These are phyloP conservation scores for Actias luna DNA, from an alignment of 2,888 invertebrate species.

Conservation along the genomic window DNA sequence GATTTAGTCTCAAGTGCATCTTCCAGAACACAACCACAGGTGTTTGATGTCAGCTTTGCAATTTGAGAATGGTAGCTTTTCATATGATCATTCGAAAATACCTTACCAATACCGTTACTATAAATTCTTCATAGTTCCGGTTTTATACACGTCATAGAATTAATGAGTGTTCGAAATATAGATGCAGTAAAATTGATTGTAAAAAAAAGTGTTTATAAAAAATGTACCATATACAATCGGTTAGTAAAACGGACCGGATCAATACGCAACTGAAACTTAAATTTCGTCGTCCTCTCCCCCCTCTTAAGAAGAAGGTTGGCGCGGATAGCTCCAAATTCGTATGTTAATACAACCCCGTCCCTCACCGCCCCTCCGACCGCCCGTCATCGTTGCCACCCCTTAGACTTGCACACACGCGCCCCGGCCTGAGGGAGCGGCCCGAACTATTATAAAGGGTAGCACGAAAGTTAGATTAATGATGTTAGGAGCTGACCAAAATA, in stretches of 20 bases:
- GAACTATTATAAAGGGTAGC: constrained; percentile 83
- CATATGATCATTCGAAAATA: too few relatives aligned
- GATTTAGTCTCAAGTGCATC: too few relatives aligned
- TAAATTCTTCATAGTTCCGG: too few relatives aligned
- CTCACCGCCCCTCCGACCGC: constrained; percentile 34
- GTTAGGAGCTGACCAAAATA: constrained; percentile 79
- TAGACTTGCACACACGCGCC: constrained; percentile 46
- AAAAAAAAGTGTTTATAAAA: constrained; percentile 14
- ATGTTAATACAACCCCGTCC: constrained; percentile 70
- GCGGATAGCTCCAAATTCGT: constrained; percentile 74
- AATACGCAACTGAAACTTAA: constrained; percentile 79
- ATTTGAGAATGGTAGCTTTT: too few relatives aligned
- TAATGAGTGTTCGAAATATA: too few relatives aligned
- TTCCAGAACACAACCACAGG: too few relatives aligned
- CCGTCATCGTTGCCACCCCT: constrained; percentile 36
- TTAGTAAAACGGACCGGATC: constrained; percentile 66
- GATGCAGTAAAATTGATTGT: too few relatives aligned
- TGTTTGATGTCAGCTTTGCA: too few relatives aligned
- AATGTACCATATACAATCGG: constrained; percentile 30
- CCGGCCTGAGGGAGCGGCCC: constrained; percentile 66
- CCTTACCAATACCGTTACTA: too few relatives aligned
- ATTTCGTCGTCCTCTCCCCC: constrained; percentile 69
- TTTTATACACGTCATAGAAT: too few relatives aligned
- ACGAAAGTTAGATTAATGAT: constrained; percentile 83
- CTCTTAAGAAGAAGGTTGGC: constrained; percentile 76